These are phyloP conservation scores for Pardosa pseudoannulata DNA, from an alignment of 2,888 invertebrate genomes.

Conservation along the genomic window DNA sequence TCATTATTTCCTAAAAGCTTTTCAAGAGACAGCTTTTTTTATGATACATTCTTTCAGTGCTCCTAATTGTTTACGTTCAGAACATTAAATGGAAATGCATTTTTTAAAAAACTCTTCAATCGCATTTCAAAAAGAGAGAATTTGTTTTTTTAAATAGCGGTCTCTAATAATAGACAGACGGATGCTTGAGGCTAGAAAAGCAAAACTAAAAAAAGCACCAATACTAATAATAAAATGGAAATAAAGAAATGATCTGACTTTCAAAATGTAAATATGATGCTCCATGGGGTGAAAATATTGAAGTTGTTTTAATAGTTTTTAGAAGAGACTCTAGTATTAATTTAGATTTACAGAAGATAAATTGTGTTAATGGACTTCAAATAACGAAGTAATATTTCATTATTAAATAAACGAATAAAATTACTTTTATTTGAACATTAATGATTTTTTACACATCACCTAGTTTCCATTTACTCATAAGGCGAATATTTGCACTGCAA, in stretches of 20 bases:
- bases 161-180: background rate
- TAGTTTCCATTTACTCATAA: too few relatives aligned
- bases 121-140: constrained; percentile 13
- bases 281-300: too few relatives aligned
- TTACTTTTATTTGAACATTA: too few relatives aligned
- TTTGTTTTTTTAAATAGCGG: background rate
- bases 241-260: background rate
- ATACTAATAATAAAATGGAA: background rate
- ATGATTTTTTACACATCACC: too few relatives aligned
- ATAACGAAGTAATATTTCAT: too few relatives aligned
- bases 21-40: constrained; percentile 27
- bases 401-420: too few relatives aligned
- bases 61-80: constrained; percentile 37
- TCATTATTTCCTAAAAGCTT: constrained; percentile 52
- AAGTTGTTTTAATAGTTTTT: too few relatives aligned
- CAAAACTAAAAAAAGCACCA: background rate
- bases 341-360: too few relatives aligned
- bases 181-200: background rate
- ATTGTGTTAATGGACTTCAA: too few relatives aligned
- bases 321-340: too few relatives aligned
- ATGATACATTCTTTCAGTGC: constrained; percentile 12
- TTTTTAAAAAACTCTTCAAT: constrained; percentile 22
- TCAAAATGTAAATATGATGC: too few relatives aligned
- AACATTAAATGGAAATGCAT: constrained; percentile 40
- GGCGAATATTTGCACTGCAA: too few relatives aligned